phyloP scores from a whole-genome alignment of 2,888 invertebrate genomes.

The Tetropium fuscum region DNA sequence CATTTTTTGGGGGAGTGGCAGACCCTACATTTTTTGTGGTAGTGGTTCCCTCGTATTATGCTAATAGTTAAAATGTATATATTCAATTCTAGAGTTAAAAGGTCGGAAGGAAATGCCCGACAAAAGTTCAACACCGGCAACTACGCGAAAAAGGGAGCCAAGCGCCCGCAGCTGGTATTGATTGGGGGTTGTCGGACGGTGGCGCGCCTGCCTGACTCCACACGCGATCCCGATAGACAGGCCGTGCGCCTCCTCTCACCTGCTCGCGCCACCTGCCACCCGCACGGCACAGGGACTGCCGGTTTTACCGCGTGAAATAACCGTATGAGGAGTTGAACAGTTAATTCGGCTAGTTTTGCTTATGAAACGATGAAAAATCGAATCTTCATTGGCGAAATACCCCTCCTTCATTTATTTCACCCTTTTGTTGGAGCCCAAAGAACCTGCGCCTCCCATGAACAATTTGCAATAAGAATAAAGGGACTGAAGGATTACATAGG shows the following conservation, averaged over 20 bases:
- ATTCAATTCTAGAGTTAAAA: too few species aligned
- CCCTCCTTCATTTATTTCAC: too few species aligned
- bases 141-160: slow-evolving; percentile 36
- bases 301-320: slow-evolving; percentile 25
- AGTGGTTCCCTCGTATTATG: too few species aligned
- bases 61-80: too few species aligned
- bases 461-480: too few species aligned
- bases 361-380: too few species aligned
- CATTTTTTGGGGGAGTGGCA: too few species aligned
- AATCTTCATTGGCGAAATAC: too few species aligned
- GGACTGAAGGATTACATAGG: too few species aligned
- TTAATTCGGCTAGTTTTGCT: slow-evolving; percentile 1
- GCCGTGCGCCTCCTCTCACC: slow-evolving; percentile 37
- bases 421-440: too few species aligned
- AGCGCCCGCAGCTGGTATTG: slow-evolving; percentile 67
- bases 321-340: slow-evolving; percentile 1
- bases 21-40: too few species aligned
- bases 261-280: slow-evolving; percentile 64
- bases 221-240: slow-evolving; percentile 60
- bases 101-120: not conserved
- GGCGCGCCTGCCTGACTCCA: slow-evolving; percentile 63
- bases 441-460: too few species aligned
- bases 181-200: slow-evolving; percentile 50
- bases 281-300: slow-evolving; percentile 41
- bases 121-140: slow-evolving; percentile 22